Percentiles rank a stretch among this genome's conserved stretches.
Evolutionary conservation across 92 coral and sea anemone genomes (phyloP).

Genomic region (Plumapathes pennacea): DNA sequence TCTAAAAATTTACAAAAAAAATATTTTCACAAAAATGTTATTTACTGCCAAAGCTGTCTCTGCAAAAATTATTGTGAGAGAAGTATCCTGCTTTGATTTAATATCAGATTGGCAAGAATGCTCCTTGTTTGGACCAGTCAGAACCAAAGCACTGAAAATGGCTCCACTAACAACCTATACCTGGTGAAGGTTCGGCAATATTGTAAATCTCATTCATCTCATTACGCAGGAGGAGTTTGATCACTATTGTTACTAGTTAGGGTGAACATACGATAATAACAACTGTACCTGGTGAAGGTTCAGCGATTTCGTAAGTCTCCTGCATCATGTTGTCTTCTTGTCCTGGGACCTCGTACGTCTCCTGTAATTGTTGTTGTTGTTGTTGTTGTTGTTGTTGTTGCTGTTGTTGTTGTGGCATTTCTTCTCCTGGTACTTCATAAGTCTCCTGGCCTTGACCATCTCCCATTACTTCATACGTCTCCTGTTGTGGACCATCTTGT

Average conservation of each 20-base stretch:
- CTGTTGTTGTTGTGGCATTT: background rate
- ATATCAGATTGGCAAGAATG: too few species aligned
- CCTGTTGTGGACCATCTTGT: background rate
- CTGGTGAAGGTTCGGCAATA: conserved; percentile 13
- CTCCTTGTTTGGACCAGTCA: too few species aligned
- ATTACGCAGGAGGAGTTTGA: background rate
- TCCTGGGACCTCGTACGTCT: too few species aligned
- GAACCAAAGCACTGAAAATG: too few species aligned
- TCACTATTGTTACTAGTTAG: background rate
- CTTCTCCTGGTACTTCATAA: too few species aligned
- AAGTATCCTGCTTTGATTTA: too few species aligned
- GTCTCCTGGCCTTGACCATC: conserved; percentile 1
- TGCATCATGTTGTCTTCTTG: background rate
- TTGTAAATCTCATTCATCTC: conserved; percentile 14
- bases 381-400: too few species aligned
- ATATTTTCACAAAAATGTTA: too few species aligned
- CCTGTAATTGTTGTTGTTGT: background rate
- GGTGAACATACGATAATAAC: too few species aligned
- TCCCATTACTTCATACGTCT: conserved; percentile 21
- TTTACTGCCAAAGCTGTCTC: too few species aligned
- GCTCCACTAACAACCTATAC: conserved; percentile 3
- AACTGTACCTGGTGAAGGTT: conserved; percentile 14
- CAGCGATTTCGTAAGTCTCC: conserved; percentile 25
- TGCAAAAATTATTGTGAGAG: too few species aligned
- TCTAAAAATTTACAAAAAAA: too few species aligned